Evolutionary conservation across 35 echinoderm and acorn worm genomes (phyloP).

Genomic region (Ptychodera flava): DNA sequence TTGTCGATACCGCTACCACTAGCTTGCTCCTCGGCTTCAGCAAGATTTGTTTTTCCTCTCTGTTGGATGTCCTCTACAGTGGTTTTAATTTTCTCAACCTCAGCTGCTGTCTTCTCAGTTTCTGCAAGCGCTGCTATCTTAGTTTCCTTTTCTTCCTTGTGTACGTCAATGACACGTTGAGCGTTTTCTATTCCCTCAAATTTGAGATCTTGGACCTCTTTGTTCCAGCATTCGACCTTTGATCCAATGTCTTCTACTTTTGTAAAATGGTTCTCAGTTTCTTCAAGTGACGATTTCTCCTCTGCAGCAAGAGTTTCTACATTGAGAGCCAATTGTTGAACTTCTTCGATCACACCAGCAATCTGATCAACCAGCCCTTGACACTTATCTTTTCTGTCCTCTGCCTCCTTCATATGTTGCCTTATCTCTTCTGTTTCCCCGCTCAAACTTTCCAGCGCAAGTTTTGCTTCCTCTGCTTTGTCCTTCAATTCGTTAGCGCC

Average conservation of each 20-base stretch:
- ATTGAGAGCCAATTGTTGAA: neutral
- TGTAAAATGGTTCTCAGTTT: neutral
- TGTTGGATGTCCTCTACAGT: neutral
- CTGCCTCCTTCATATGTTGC: neutral
- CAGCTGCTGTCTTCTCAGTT: neutral
- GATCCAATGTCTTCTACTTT: neutral
- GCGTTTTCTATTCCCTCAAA: neutral
- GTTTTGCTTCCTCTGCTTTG: neutral
- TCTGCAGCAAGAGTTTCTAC: neutral
- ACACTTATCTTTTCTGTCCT: neutral
- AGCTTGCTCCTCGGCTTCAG: neutral
- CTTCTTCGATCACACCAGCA: neutral
- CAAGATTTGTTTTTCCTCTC: neutral
- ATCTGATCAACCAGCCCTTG: neutral
- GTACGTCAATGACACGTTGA: neutral
- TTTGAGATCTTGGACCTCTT: neutral
- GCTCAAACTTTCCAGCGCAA: neutral
- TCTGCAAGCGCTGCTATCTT: neutral
- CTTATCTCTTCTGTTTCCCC: neutral
- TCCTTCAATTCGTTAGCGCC: neutral
- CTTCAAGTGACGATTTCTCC: neutral
- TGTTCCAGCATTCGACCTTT: neutral
- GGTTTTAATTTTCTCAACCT: neutral
- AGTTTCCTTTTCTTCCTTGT: neutral
- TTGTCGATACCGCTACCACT: neutral